Conservation (phyloP, 1,140 invertebrate genomes). For the Arion vulgaris region DNA sequence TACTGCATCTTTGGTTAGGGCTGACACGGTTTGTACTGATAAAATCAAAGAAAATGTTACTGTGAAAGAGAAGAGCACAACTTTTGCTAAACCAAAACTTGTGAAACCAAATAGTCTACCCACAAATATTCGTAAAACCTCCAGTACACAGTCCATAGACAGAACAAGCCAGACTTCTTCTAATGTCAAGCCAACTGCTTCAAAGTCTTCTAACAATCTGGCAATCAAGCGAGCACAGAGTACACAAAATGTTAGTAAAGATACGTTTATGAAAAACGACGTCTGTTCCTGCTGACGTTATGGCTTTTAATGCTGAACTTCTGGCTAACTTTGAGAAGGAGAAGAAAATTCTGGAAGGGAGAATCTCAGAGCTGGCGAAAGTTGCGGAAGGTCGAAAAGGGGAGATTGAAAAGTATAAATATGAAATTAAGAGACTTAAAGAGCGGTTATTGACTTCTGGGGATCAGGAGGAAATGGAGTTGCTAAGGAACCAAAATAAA, state of each 20-base stretch:
- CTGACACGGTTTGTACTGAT: slow-evolving; percentile 38
- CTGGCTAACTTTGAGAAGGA: slow-evolving; percentile 73
- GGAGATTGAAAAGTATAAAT: slow-evolving; percentile 71
- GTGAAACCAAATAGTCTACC: slow-evolving; percentile 28
- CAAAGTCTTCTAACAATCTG: slow-evolving; percentile 44
- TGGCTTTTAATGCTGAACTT: slow-evolving; percentile 72
- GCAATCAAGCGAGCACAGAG: slow-evolving; percentile 68
- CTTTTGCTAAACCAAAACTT: slow-evolving; percentile 46
- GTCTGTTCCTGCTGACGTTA: slow-evolving; percentile 69
- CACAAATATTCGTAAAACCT: slow-evolving; percentile 61
- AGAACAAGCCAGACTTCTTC: slow-evolving; percentile 47
- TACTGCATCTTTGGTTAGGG: slow-evolving; percentile 38
- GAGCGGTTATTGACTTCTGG: slow-evolving; percentile 49
- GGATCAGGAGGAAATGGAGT: slow-evolving; percentile 66
- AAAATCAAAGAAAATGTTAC: slow-evolving; percentile 46
- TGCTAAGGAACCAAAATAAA: slow-evolving; percentile 66
- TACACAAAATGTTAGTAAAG: slow-evolving; percentile 69
- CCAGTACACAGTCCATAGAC: slow-evolving; percentile 67
- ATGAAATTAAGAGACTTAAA: slow-evolving; percentile 66
- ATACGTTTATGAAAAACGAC: slow-evolving; percentile 63
- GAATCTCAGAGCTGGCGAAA: slow-evolving; percentile 71
- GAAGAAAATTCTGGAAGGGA: slow-evolving; percentile 67
- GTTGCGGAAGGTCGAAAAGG: slow-evolving; percentile 69
- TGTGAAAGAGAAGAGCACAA: slow-evolving; percentile 47
- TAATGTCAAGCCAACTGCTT: slow-evolving; percentile 36